Evolutionary conservation across 1,140 invertebrate genomes (phyloP), one percentile per base, ranked within the genome.

Genomic region (Artemia franciscana): DNA sequence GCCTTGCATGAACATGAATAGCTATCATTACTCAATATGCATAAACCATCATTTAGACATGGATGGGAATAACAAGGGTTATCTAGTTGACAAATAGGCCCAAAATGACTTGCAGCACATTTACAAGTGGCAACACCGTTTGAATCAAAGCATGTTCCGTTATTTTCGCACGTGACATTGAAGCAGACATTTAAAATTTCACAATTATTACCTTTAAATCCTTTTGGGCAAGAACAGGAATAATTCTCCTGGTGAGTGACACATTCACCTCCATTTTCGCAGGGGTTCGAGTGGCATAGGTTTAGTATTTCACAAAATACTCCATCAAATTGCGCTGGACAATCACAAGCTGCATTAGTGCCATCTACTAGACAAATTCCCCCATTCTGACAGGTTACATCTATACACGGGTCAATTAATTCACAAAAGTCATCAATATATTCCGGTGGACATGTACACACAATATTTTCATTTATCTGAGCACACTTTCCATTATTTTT

Each of bases 31-130:
- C 56, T 58, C 69, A 74, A 73, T 4, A 71, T 62, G 68, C 81
- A 83, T 18, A 73, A 77, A 9, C 77, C 80, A 9, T 73, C 76
- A 67, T 83, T 79, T 64, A 72, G 66, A 67, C 81, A 82, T 0
- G 80, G 73, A 57, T 70, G 67, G 5, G 69, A 72, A 24, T 66
- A 64, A 56, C 61, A 65, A 64, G 78, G 80, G 57, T 80, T 78
- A 15, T 78, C 71, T 59, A 75, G 73, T 70, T 78, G 74, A 70
- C 77, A 78, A 60, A 75, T 74, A n/a, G 69, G 69, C 24, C 73
- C 73, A 3, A 69, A 69, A 65, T 73, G 73, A 0, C 73, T 72
- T 57, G 69, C 66, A 1, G 73, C 66, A 62, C 73, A 74, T 5
- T 69, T 67, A 67, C 77, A 78, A 18, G 4, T 68, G 68, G 73